phyloP scores from a whole-genome alignment of 2,113 vertebrate species.

The Xenus cinereus region DNA sequence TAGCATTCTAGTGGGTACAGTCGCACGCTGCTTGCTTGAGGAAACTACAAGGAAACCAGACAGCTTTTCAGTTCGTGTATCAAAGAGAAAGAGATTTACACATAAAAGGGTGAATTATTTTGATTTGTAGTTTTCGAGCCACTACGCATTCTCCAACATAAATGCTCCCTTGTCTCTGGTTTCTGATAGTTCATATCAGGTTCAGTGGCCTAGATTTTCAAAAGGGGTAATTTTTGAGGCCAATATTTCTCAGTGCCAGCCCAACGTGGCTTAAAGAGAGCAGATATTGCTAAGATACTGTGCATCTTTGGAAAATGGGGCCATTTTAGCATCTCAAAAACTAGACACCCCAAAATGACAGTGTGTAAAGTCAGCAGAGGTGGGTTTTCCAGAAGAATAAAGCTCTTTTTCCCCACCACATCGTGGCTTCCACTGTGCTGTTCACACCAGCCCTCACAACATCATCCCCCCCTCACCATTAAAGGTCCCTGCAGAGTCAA shows the following conservation, averaged over 20 bases:
- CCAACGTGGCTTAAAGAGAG: background rate
- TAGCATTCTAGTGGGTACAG: slow-evolving; percentile 9
- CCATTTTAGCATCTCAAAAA: background rate
- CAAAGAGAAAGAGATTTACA: slow-evolving; percentile 50
- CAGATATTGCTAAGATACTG: background rate
- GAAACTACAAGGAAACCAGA: slow-evolving; percentile 62
- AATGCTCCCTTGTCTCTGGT: slow-evolving; percentile 15
- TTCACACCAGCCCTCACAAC: rapidly evolving
- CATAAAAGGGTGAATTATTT: slow-evolving; percentile 63
- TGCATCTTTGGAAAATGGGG: background rate
- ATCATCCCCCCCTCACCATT: background rate
- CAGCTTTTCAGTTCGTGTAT: slow-evolving; percentile 62
- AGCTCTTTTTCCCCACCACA: background rate
- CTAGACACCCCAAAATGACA: background rate
- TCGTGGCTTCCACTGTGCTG: background rate
- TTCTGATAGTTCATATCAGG: slow-evolving; percentile 33
- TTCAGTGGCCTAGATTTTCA: slow-evolving; percentile 33
- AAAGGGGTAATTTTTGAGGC: background rate
- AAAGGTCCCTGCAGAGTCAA: background rate
- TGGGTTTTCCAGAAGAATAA: background rate
- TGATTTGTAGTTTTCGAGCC: slow-evolving; percentile 44
- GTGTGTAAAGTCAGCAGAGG: background rate
- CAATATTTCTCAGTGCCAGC: background rate
- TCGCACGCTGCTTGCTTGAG: background rate
- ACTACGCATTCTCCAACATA: background rate